Evolutionary conservation across 2,113 vertebrate genomes (phyloP).

Genomic region (Sisor rabdophorus): DNA sequence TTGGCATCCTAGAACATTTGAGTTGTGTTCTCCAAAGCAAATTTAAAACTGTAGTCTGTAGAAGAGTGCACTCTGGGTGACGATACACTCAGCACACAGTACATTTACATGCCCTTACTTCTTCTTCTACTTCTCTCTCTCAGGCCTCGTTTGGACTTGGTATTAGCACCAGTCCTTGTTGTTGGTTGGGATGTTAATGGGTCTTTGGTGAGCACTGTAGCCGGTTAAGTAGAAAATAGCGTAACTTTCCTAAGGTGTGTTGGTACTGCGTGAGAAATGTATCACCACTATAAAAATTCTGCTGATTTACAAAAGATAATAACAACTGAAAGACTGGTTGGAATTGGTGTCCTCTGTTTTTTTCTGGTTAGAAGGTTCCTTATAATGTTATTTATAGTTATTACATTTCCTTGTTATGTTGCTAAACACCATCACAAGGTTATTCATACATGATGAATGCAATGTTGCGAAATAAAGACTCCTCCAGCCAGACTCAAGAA

Average conservation of each 20-base stretch:
- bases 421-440: too few relatives aligned
- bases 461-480: too few relatives aligned
- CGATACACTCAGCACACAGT: not conserved
- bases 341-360: too few relatives aligned
- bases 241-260: not conserved
- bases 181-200: not conserved
- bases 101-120: not conserved
- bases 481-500: too few relatives aligned
- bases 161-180: not conserved
- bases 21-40: not conserved
- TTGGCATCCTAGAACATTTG: not conserved
- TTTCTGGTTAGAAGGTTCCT: too few relatives aligned
- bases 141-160: not conserved
- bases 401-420: too few relatives aligned
- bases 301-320: not conserved
- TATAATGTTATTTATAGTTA: too few relatives aligned
- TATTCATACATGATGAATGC: too few relatives aligned
- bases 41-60: conserved; percentile 1
- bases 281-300: not conserved
- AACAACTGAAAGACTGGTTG: not conserved
- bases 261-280: too few relatives aligned
- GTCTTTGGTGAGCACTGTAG: not conserved
- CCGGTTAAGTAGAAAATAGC: not conserved
- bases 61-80: conserved; percentile 10
- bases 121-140: not conserved